Conservation (phyloP, 53 echinoderm and acorn worm species). For the Patiria pectinifera region DNA sequence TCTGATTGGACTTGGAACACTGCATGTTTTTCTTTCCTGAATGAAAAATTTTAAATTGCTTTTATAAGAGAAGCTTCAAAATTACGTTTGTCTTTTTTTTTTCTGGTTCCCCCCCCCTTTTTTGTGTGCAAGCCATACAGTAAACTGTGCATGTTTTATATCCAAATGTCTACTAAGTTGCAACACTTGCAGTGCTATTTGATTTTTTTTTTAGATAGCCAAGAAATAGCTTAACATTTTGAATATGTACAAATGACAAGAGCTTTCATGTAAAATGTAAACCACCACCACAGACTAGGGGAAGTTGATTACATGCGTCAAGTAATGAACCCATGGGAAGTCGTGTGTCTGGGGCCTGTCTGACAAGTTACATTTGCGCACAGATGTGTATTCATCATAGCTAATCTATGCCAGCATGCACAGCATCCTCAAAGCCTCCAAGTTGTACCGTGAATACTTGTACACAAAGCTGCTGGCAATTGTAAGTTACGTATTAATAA, state of each 20-base stretch:
- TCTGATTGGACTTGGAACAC: not conserved
- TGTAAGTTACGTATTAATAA: not conserved
- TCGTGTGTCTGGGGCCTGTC: not conserved
- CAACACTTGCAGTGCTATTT: too few relatives aligned
- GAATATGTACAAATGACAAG: not conserved
- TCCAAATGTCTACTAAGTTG: too few relatives aligned
- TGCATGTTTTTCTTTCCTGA: not conserved
- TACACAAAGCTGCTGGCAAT: not conserved
- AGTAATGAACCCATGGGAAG: not conserved
- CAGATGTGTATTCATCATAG: not conserved
- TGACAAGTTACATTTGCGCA: not conserved
- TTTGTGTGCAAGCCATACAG: too few relatives aligned
- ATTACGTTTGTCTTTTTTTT: too few relatives aligned
- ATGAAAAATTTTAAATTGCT: too few relatives aligned
- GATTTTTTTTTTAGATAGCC: not conserved
- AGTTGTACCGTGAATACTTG: not conserved
- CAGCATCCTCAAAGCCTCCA: too few relatives aligned
- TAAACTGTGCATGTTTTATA: too few relatives aligned
- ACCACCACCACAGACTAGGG: not conserved
- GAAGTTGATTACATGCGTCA: not conserved
- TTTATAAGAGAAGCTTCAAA: too few relatives aligned
- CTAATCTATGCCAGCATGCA: too few relatives aligned
- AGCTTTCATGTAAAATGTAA: not conserved
- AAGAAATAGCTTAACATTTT: not conserved
- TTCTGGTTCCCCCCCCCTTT: too few relatives aligned